Conservation (phyloP, 2,113 vertebrate species). For the Etheostoma spectabile region DNA sequence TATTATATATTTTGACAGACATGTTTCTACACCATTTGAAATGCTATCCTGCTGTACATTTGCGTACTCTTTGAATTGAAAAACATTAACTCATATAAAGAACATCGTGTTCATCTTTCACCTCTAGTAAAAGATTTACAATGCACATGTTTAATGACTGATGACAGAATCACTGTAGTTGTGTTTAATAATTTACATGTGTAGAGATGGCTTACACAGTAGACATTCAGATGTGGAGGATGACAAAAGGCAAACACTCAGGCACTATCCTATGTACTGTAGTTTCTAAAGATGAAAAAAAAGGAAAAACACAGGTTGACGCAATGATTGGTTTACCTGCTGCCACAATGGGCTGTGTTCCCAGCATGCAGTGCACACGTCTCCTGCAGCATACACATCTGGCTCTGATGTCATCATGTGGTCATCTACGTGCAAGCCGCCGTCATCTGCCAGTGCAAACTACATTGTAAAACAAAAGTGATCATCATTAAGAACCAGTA, state of each 20-base stretch:
- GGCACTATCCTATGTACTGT: no score
- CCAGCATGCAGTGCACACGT: slow-evolving; percentile 92
- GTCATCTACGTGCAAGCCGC: slow-evolving; percentile 89
- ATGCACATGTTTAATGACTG: neutral
- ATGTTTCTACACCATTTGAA: neutral
- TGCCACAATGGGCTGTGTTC: slow-evolving; percentile 90
- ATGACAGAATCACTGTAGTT: neutral
- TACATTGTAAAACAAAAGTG: slow-evolving; percentile 54
- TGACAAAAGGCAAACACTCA: neutral
- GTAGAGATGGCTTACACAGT: neutral
- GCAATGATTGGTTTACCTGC: slow-evolving; percentile 84
- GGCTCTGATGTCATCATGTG: slow-evolving; percentile 91
- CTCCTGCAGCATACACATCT: slow-evolving; percentile 92
- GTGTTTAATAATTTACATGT: neutral
- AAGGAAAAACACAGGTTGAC: neutral
- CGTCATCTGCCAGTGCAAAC: slow-evolving; percentile 90
- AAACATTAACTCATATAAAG: neutral
- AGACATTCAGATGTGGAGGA: neutral
- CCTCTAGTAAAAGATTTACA: neutral
- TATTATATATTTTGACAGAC: neutral
- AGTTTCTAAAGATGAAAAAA: neutral
- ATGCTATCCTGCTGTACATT: neutral
- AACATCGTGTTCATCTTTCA: neutral
- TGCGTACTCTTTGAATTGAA: neutral
- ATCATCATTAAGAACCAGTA: neutral